These are phyloP conservation scores for Chrysotoxum bicinctum DNA, from an alignment of 2,888 invertebrate species.

Conservation along the genomic window DNA sequence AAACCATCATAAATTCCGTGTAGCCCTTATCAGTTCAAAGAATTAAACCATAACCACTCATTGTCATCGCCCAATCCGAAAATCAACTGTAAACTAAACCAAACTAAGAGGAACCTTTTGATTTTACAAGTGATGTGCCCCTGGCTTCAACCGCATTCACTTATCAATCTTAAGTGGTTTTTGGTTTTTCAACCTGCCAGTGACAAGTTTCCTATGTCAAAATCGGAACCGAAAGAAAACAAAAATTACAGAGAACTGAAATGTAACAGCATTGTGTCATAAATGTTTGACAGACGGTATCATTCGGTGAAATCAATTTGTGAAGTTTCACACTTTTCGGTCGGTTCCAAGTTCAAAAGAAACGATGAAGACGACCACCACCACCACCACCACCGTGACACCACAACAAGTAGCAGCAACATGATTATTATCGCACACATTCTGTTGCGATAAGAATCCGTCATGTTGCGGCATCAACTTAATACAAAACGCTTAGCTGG, in stretches of 20 bases:
- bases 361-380: background rate
- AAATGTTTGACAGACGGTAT: conserved; percentile 59
- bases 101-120: conserved; percentile 23
- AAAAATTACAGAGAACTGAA: background rate
- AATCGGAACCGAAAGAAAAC: conserved; percentile 16
- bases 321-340: conserved; percentile 42
- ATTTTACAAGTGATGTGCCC: background rate
- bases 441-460: conserved; percentile 53
- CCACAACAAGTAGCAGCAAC: conserved; percentile 49
- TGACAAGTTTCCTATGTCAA: conserved; percentile 60
- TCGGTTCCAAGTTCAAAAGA: conserved; percentile 5
- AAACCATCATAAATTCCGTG: conserved; percentile 4
- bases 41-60: conserved; percentile 50
- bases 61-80: conserved; percentile 16
- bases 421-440: conserved; percentile 35
- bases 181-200: conserved; percentile 57
- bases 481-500: background rate
- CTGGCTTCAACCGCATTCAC: conserved; percentile 17
- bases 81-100: background rate
- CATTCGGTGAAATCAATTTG: conserved; percentile 61
- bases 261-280: conserved; percentile 52
- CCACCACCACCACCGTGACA: background rate
- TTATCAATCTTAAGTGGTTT: conserved; percentile 63
- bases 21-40: conserved; percentile 34
- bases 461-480: conserved; percentile 52